Conservation (phyloP, 2,888 invertebrate species). For the Drosophila nr. perissopoda region DNA sequence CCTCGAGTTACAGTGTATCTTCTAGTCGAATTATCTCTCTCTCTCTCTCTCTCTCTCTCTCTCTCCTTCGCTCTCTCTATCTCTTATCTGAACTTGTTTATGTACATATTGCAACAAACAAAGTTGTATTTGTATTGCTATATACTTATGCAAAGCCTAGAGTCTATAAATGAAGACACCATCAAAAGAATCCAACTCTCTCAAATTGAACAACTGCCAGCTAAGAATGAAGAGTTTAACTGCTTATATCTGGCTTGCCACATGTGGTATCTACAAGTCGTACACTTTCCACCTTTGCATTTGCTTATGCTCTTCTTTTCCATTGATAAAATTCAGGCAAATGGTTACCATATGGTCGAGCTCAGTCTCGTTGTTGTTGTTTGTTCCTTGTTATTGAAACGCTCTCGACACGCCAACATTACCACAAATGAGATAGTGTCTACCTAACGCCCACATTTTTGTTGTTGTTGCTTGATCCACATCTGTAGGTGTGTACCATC, state of each 20-base stretch:
- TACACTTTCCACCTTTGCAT: background rate
- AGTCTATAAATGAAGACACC: background rate
- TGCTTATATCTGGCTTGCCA: background rate
- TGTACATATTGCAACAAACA: too few species aligned
- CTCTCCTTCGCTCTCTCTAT: too few species aligned
- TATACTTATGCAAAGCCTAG: background rate
- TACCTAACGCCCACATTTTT: conserved; percentile 24
- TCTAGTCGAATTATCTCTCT: background rate
- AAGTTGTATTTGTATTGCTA: too few species aligned
- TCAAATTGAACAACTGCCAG: background rate
- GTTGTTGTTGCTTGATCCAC: background rate
- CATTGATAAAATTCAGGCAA: conserved; percentile 30
- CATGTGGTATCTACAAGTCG: conserved; percentile 12
- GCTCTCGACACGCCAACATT: conserved; percentile 71
- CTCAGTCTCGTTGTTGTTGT: conserved; percentile 4
- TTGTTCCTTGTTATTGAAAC: conserved; percentile 21
- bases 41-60: too few species aligned
- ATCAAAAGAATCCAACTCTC: background rate
- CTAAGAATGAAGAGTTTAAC: background rate
- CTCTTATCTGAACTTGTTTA: too few species aligned
- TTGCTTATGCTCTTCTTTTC: background rate
- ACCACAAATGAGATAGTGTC: conserved; percentile 78
- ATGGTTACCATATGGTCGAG: conserved; percentile 64
- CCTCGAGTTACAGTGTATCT: too few species aligned
- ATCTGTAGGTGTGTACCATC: conserved; percentile 34